Conservation (phyloP, 2,888 invertebrate species). For the Aporophyla lueneburgensis region DNA sequence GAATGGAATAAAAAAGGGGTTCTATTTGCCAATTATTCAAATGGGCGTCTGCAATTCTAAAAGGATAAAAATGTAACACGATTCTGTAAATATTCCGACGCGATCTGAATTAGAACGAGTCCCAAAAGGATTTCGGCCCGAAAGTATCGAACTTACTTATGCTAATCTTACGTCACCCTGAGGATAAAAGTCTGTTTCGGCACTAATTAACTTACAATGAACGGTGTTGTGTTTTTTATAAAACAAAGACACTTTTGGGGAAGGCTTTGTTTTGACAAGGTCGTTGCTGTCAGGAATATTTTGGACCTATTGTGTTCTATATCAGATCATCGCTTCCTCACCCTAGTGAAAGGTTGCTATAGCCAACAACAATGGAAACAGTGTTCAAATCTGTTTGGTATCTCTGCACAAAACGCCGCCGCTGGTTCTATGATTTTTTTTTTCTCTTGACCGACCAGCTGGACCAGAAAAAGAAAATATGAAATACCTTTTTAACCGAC, state of each 20-base stretch:
- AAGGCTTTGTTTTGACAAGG: slow-evolving; percentile 43
- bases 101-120: slow-evolving; percentile 80
- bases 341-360: background rate
- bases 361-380: slow-evolving; percentile 16
- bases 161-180: slow-evolving; percentile 85
- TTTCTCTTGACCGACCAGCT: too few relatives aligned
- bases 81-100: slow-evolving; percentile 78
- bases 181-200: slow-evolving; percentile 80
- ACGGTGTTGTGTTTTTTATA: slow-evolving; percentile 71
- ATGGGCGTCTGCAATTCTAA: slow-evolving; percentile 76
- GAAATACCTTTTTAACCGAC: too few relatives aligned
- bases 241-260: slow-evolving; percentile 62
- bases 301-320: slow-evolving; percentile 41
- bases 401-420: background rate
- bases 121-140: slow-evolving; percentile 76
- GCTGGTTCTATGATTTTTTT: background rate
- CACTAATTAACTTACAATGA: slow-evolving; percentile 80
- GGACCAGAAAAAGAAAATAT: too few relatives aligned
- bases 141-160: slow-evolving; percentile 87
- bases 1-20: slow-evolving; percentile 72
- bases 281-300: slow-evolving; percentile 32
- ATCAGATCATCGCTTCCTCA: slow-evolving; percentile 21
- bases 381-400: background rate
- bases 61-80: slow-evolving; percentile 79
- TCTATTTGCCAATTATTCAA: slow-evolving; percentile 81